Evolutionary conservation across 1,140 invertebrate species (phyloP).

Genomic region (Matsumurasca onukii): DNA sequence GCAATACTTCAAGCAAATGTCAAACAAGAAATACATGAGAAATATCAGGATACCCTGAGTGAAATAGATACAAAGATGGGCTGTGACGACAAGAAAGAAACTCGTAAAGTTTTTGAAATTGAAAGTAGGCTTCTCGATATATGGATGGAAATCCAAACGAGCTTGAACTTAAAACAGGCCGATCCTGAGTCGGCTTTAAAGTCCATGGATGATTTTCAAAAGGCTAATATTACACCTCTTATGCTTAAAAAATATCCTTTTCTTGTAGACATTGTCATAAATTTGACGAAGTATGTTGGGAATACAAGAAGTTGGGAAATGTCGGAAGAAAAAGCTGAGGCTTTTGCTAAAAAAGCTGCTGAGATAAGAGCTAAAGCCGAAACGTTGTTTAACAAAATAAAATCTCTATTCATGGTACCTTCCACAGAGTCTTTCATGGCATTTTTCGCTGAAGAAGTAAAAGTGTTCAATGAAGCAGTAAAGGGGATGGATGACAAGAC

Average conservation of each 20-base stretch:
- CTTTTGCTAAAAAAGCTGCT: constrained; percentile 65
- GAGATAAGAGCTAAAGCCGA: constrained; percentile 66
- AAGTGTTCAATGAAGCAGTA: constrained; percentile 57
- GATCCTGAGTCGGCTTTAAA: constrained; percentile 63
- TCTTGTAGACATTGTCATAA: constrained; percentile 73
- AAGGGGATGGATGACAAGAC: constrained; percentile 57
- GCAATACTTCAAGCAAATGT: constrained; percentile 59
- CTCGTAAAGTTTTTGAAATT: constrained; percentile 45
- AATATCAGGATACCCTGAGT: constrained; percentile 21
- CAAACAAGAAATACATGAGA: constrained; percentile 48
- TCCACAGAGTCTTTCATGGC: constrained; percentile 58
- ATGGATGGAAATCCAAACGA: constrained; percentile 71
- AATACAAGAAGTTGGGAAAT: constrained; percentile 72
- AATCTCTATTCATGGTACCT: constrained; percentile 53
- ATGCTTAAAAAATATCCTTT: constrained; percentile 86
- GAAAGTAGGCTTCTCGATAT: constrained; percentile 71
- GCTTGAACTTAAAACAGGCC: constrained; percentile 62
- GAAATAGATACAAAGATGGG: constrained; percentile 46
- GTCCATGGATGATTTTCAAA: constrained; percentile 59
- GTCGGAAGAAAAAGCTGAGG: constrained; percentile 43
- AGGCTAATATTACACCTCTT: constrained; percentile 67
- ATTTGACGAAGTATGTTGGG: constrained; percentile 58
- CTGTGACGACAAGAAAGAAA: constrained; percentile 33
- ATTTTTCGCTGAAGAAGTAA: constrained; percentile 56
- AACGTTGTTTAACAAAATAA: constrained; percentile 61